Evolutionary conservation across 2,888 invertebrate genomes (phyloP), one percentile per base, ranked within the genome.

Genomic region (Megalurothrips usitatus): DNA sequence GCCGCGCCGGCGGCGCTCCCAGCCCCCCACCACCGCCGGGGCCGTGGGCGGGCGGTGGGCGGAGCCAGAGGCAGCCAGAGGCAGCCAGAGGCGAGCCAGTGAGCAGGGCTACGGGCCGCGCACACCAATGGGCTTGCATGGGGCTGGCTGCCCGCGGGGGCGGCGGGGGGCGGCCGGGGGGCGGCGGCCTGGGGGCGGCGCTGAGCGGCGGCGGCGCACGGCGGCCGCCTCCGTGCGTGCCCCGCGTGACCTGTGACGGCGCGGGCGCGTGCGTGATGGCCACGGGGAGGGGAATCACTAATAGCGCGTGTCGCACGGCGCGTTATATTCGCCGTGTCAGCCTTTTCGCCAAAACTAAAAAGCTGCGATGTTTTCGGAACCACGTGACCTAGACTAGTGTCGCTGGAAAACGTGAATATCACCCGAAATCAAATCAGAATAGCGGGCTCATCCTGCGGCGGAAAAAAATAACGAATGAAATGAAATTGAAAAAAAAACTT

Each of bases 121-220:
- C 68, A 75, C 68, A 26, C 68, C 68, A 75, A 75, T 75, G 68
- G 68, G 68, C 68, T 75, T 75, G 68, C 68, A 75, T 23, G 58
- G 6, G 58, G 19, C 19, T 12, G 14, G 58, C 17, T 58, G 58
- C 14, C 19, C 17, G 6, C 58, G 58, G 58, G 68, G 6, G 68
- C 12, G 68, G 68, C 68, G 68, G 23, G 68, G 26, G 23, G 68
- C 1, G 68, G 68, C 68, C 26, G 11, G 26, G 68, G 9, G 68
- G 17, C 0, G 26, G 26, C 23, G 26, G 23, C 23, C 10, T 8
- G 26, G 26, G 17, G 58, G 19, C 19, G 19, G 58, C 58, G 68
- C 23, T 68, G 68, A n/a, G 9, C n/a, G n/a, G n/a, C 23, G 23
- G 68, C 0, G 68, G 68, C 26, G 68, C 26, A 26, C 68, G 23